phyloP scores from a whole-genome alignment of 1,140 invertebrate genomes.

The Ceratina australensis region DNA sequence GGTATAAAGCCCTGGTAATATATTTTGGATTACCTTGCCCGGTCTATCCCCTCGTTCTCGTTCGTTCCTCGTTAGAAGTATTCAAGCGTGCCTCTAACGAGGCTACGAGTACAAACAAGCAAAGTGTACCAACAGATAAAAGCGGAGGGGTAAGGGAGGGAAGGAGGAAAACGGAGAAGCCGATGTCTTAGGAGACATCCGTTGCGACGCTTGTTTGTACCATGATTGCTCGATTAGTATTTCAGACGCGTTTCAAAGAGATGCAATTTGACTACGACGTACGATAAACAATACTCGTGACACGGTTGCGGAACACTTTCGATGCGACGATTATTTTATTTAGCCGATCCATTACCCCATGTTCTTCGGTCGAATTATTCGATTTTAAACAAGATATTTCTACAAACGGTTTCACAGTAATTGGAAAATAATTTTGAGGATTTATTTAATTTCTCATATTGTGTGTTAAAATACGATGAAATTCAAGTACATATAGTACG shows the following conservation, averaged over 20 bases:
- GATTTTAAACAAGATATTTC: too few species aligned
- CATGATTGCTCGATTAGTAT: conserved; percentile 25
- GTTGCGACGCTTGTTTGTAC: background rate
- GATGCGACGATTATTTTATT: too few species aligned
- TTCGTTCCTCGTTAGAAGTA: conserved; percentile 73
- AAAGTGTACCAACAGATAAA: conserved; percentile 35
- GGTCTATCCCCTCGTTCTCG: conserved; percentile 46
- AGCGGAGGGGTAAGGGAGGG: conserved; percentile 49
- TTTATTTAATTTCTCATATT: too few species aligned
- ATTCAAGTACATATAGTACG: too few species aligned
- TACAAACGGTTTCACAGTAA: too few species aligned
- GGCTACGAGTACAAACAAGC: conserved; percentile 61
- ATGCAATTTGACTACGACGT: background rate
- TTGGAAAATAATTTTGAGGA: too few species aligned
- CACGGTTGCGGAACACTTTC: background rate
- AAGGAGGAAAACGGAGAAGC: background rate
- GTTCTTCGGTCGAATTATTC: too few species aligned
- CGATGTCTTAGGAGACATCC: conserved; percentile 13
- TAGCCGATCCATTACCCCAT: too few species aligned
- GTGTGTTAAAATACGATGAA: too few species aligned
- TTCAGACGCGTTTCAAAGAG: conserved; percentile 3
- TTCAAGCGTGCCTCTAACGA: conserved; percentile 70
- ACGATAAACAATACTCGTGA: background rate
- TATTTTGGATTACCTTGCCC: conserved; percentile 75
- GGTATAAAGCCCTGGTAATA: conserved; percentile 75